Evolutionary conservation across 2,113 vertebrate genomes (phyloP), one percentile per base, ranked within the genome.

Genomic region (Erythrocercus mccallii): DNA sequence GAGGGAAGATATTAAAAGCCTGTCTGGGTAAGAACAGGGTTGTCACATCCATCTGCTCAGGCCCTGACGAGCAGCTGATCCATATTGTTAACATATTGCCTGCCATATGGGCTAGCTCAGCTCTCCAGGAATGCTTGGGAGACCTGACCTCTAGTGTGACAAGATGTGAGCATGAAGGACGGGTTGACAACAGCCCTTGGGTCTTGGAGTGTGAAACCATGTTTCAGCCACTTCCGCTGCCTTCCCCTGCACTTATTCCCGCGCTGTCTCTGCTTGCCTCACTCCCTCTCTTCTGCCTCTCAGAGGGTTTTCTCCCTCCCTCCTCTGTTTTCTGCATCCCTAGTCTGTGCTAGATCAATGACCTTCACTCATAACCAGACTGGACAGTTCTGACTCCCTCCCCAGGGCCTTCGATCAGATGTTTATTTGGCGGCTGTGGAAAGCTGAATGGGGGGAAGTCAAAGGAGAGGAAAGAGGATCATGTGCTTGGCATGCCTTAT

Each of bases 331-430:
- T 92, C 95, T 65, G 72, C 96, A 94, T 96, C 96, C 73, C 28
- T 85, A 92, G 96, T 97, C 98, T 98, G 97, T 6, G 7, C 97
- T 97, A 56, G 97, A 98, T 98, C 98, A 96, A 53, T 96, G 97
- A 97, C 97, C 98, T 98, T 98, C 98, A 94, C 94, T 97, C 88
- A 3, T 98, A 98, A 98, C 97, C 96, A 97, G 97, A 97, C 96
- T 92, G 98, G 98, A 98, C 98, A 98, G 98, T 97, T 98, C 97
- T 97, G 94, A 94, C 95, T 97, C 97, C 93, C 85, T 95, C 96
- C 97, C 97, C 94, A 90, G 6, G 93, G 98, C 96, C 97, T 98
- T 96, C 94, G 91, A 97, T 98, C 96, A 97, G 97, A 96, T 92
- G 95, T 93, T 97, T 95, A 93, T 95, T 97, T 91, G 74, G 95